Conservation (phyloP, 2,113 vertebrate genomes). For the Cervus canadensis region DNA sequence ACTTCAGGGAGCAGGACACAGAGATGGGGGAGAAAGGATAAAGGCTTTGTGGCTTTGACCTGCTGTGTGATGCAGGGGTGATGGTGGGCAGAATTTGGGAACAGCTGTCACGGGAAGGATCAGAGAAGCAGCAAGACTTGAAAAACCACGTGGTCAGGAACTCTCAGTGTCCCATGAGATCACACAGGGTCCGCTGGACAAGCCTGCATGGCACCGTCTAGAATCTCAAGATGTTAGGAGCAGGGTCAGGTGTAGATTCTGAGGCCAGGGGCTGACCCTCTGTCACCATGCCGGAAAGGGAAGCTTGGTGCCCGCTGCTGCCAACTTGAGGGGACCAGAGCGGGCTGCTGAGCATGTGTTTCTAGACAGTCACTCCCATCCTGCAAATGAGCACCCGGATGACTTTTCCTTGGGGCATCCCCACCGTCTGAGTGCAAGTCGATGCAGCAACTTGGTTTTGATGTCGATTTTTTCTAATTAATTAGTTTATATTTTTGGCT, state of each 20-base stretch:
- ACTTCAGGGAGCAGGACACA: neutral
- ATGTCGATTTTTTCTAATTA: neutral
- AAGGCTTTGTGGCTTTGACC: neutral
- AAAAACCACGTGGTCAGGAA: rapidly evolving
- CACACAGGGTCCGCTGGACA: rapidly evolving
- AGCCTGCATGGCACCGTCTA: neutral
- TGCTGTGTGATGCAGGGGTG: no score
- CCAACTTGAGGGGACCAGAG: neutral
- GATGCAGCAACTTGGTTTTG: neutral
- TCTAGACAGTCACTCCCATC: neutral
- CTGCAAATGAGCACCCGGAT: rapidly evolving
- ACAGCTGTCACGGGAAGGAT: rapidly evolving
- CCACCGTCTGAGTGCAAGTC: neutral
- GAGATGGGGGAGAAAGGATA: neutral
- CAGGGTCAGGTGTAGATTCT: rapidly evolving
- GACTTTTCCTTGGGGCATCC: rapidly evolving
- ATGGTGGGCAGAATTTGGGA: neutral
- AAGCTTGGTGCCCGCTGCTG: neutral
- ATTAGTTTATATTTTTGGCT: neutral
- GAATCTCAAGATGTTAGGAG: neutral
- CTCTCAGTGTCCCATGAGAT: rapidly evolving
- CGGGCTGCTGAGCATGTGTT: rapidly evolving
- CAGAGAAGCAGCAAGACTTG: neutral
- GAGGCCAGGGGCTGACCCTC: neutral
- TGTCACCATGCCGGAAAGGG: neutral